Evolutionary conservation across 23 tunicate species (phyloP).

Genomic region (Ascidia mentula): DNA sequence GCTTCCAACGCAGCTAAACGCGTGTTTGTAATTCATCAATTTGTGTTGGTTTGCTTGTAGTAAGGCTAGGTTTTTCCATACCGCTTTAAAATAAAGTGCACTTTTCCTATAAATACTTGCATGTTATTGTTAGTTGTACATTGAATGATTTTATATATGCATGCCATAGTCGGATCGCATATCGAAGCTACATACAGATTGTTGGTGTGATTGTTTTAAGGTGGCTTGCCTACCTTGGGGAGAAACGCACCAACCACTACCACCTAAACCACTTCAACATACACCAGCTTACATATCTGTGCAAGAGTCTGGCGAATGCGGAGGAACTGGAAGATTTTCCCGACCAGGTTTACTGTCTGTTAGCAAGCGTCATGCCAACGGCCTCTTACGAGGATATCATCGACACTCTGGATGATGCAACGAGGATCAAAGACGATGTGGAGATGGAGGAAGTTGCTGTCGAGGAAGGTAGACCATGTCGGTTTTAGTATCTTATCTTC

Average conservation of each 20-base stretch:
- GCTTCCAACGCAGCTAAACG: too few species aligned
- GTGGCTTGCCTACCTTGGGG: slow-evolving; percentile 31
- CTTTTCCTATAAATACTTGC: too few species aligned
- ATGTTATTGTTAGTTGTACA: too few species aligned
- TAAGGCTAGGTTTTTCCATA: too few species aligned
- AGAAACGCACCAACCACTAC: slow-evolving; percentile 30
- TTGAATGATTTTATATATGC: too few species aligned
- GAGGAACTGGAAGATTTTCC: slow-evolving; percentile 18
- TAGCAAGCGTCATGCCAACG: slow-evolving; percentile 11
- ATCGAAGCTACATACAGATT: too few species aligned
- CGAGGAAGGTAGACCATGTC: background rate
- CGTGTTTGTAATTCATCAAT: too few species aligned
- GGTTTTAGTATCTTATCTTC: too few species aligned
- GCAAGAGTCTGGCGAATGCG: slow-evolving; percentile 34
- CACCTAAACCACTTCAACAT: slow-evolving; percentile 59
- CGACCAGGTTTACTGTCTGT: slow-evolving; percentile 44
- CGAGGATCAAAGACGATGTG: slow-evolving; percentile 4
- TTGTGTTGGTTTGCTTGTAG: too few species aligned
- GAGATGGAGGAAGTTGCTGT: background rate
- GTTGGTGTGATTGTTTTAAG: slow-evolving; percentile 1
- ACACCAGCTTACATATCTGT: slow-evolving; percentile 50
- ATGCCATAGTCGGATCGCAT: too few species aligned
- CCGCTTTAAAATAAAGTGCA: too few species aligned
- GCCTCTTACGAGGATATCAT: background rate
- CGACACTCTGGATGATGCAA: slow-evolving; percentile 40